Evolutionary conservation across 2,113 vertebrate species (phyloP).

Genomic region (Coturnix japonica): DNA sequence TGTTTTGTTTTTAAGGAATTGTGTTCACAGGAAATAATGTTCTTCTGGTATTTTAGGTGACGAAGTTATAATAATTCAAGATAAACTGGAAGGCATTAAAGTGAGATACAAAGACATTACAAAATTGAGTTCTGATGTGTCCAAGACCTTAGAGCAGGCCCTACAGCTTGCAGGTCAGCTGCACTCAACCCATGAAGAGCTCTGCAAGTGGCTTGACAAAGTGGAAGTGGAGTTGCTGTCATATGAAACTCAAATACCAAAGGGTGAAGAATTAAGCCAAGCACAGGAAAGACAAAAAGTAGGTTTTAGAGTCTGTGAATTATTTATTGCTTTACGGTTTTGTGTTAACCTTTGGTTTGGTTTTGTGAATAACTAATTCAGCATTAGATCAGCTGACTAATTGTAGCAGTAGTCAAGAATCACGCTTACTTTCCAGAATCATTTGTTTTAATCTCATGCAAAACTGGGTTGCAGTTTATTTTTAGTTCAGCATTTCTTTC

Average conservation of each 20-base stretch:
- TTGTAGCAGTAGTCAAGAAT: slow-evolving; percentile 13
- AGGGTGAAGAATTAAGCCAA: slow-evolving; percentile 82
- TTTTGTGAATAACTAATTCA: not conserved
- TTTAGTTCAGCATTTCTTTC: slow-evolving; percentile 10
- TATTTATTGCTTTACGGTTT: not conserved
- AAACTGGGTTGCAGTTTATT: slow-evolving; percentile 23
- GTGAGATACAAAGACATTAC: slow-evolving; percentile 91
- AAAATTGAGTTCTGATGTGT: slow-evolving; percentile 84
- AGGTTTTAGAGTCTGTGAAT: slow-evolving; percentile 25
- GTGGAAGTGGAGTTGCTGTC: slow-evolving; percentile 83
- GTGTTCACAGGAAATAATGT: slow-evolving; percentile 28
- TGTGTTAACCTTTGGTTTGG: not conserved
- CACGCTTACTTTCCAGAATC: slow-evolving; percentile 6
- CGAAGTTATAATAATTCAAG: slow-evolving; percentile 95
- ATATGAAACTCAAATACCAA: slow-evolving; percentile 79
- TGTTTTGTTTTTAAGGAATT: not conserved
- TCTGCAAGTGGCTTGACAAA: slow-evolving; percentile 87
- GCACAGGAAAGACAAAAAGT: slow-evolving; percentile 90
- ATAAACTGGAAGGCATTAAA: slow-evolving; percentile 96
- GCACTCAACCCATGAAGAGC: slow-evolving; percentile 81
- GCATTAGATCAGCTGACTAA: not conserved
- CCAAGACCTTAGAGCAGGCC: slow-evolving; percentile 87
- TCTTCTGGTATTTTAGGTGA: slow-evolving; percentile 84
- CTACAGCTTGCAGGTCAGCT: slow-evolving; percentile 85
- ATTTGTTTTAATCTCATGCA: not conserved